Evolutionary conservation across 2,797 vertebrate species (phyloP).

Genomic region (Denticeps clupeoides): DNA sequence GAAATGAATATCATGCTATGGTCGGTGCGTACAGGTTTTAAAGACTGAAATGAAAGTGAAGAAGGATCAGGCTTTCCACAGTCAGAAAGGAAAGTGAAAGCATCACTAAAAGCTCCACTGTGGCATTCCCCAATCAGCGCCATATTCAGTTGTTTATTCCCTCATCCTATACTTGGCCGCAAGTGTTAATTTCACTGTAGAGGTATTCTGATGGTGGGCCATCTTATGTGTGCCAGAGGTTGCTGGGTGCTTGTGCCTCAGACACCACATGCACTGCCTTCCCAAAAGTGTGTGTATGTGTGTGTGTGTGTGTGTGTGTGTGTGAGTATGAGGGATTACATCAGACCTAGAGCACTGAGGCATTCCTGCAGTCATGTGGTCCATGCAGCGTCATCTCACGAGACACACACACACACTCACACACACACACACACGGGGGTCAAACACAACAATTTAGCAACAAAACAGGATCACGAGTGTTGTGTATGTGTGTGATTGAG

Average conservation of each 20-base stretch:
- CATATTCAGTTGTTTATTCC: no score
- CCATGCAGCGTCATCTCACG: conserved; percentile 32
- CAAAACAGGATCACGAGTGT: conserved; percentile 35
- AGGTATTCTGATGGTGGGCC: background rate
- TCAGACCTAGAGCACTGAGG: conserved; percentile 49
- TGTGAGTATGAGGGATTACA: conserved; percentile 57
- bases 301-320: conserved; percentile 44
- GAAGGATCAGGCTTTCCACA: no score
- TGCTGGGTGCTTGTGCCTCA: conserved; percentile 13
- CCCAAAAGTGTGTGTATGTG: conserved; percentile 1
- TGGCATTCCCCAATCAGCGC: no score
- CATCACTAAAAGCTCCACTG: no score
- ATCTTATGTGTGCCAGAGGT: conserved; percentile 25
- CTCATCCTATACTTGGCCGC: no score
- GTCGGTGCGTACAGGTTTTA: no score
- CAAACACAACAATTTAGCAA: conserved; percentile 35
- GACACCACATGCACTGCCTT: conserved; percentile 9
- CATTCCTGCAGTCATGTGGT: conserved; percentile 61
- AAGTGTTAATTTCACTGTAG: no score
- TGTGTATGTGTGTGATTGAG: conserved; percentile 14
- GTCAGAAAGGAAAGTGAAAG: no score
- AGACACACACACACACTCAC: conserved; percentile 35
- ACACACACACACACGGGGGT: conserved; percentile 30
- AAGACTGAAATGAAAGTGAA: no score
- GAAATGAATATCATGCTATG: no score